A percentile compares a stretch with the other conserved stretches of the same genome.
Evolutionary conservation across 2,797 vertebrate genomes (phyloP).

Genomic region (Mus spretus): DNA sequence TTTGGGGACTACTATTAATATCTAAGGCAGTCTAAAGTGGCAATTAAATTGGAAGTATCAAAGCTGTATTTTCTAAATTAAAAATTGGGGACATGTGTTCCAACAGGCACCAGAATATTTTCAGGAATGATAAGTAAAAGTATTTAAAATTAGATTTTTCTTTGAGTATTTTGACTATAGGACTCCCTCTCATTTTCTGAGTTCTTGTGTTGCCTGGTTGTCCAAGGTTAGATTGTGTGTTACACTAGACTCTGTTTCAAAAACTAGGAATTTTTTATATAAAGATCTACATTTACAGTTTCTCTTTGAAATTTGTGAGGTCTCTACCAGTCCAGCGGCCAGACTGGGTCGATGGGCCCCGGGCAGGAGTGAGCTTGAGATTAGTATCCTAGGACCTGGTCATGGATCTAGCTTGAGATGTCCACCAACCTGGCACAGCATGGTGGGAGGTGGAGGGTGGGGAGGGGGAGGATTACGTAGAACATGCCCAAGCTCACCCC

Average conservation of each 20-base stretch:
- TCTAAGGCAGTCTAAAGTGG: neutral
- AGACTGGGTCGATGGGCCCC: neutral
- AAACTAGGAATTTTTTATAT: neutral
- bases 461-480: neutral
- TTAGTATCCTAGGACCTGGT: neutral
- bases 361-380: neutral
- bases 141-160: conserved; percentile 18
- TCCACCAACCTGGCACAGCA: neutral
- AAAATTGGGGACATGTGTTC: conserved; percentile 40
- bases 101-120: conserved; percentile 1
- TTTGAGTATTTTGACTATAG: neutral
- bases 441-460: neutral
- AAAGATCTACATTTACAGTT: neutral
- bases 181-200: neutral
- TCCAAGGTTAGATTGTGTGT: neutral
- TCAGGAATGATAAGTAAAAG: neutral
- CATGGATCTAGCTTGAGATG: neutral
- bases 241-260: neutral
- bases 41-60: conserved; percentile 35
- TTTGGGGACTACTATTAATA: neutral
- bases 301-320: conserved; percentile 33
- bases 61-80: conserved; percentile 55
- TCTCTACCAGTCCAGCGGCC: neutral
- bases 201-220: neutral
- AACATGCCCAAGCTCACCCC: neutral